Percentiles rank a stretch among this genome's conserved stretches.
phyloP scores from a whole-genome alignment of 2,797 vertebrate species.

The Sebastes steindachneri region DNA sequence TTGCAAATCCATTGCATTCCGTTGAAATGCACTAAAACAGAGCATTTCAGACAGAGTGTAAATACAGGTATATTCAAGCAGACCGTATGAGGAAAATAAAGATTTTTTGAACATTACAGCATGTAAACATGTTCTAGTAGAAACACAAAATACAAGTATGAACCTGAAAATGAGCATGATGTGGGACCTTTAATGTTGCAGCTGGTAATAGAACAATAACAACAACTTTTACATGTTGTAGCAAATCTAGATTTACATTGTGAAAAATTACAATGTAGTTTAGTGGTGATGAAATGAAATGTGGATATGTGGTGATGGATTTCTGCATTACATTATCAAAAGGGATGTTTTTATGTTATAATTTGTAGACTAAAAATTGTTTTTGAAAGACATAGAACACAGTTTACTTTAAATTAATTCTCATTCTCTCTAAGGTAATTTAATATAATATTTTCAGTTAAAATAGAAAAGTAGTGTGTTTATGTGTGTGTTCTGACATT shows the following conservation, averaged over 20 bases:
- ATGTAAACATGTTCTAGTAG: too few species aligned
- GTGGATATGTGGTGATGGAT: background rate
- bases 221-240: background rate
- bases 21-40: too few species aligned
- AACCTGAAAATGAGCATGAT: too few species aligned
- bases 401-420: background rate
- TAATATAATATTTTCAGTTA: background rate
- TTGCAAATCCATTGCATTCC: too few species aligned
- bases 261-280: background rate
- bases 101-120: too few species aligned
- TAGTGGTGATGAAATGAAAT: background rate
- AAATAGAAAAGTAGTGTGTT: background rate
- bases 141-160: too few species aligned
- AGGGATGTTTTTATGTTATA: background rate
- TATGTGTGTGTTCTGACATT: background rate
- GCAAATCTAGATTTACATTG: background rate
- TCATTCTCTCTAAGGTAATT: background rate
- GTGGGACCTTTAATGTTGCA: background rate
- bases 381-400: background rate
- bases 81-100: too few species aligned
- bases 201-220: background rate
- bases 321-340: background rate
- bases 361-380: background rate
- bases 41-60: too few species aligned
- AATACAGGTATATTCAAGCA: too few species aligned